Base-by-base conservation (phyloP, 2,888 invertebrate species). In the Mystacides longicornis region DNA sequence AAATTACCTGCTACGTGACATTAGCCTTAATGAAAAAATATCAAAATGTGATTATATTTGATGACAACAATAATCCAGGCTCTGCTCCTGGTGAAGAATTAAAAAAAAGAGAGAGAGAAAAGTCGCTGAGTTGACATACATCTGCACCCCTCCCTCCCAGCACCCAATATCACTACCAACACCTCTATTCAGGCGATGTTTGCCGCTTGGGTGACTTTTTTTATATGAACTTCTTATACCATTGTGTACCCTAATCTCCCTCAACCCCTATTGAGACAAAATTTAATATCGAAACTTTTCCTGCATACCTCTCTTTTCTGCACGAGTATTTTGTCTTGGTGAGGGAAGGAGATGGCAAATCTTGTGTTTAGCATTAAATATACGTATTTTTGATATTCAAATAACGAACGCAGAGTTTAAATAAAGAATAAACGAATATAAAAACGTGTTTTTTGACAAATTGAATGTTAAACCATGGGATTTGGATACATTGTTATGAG, bases 51-150 rank as follows among this genome's bases (percentile, higher is more conserved):
- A 56, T 58, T 58, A 56, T 56, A 51, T 60, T 57, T 54, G 47
- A 58, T 56, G 58, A 56, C 60, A 56, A 60, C 56, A 57, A 58
- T 60, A 60, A 60, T 58, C 60, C 60, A 22, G 45, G 33, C 56
- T 58, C 52, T 46, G 47, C 51, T 57, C 49, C 47, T 37, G n/a
- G n/a, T n/a, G n/a, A n/a, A n/a, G n/a, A n/a, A n/a, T n/a, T n/a
- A n/a, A n/a, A n/a, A n/a, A n/a, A n/a, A n/a, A n/a, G n/a, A 57
- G 49, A 53, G 54, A 58, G 51, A 33, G 27, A 47, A 54, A 60
- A 57, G 47, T 57, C 48, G 60, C 60, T 60, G 58, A 60, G 51
- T 31, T 53, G 58, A 45, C 56, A 52, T 50, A 54, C 54, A 50
- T 52, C 56, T 54, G 45, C 49, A 58, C 57, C 51, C 56, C 58